These are phyloP conservation scores for Drosophila varians DNA, from an alignment of 1,140 invertebrate species.

Conservation along the genomic window DNA sequence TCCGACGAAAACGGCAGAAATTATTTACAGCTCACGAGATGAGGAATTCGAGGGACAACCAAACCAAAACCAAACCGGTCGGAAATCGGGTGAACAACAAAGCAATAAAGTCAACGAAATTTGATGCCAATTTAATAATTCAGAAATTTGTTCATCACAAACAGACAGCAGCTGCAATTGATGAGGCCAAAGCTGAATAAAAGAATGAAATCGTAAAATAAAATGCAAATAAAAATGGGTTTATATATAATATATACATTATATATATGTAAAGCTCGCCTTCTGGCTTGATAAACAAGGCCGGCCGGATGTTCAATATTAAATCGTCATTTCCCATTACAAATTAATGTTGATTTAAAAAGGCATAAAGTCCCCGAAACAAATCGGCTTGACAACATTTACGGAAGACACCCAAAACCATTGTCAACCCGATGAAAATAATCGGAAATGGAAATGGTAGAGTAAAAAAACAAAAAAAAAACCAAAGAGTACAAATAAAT, in stretches of 20 bases:
- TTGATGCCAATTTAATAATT: conserved; percentile 69
- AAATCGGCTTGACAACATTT: conserved; percentile 53
- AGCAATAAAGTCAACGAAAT: conserved; percentile 49
- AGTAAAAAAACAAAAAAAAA: conserved; percentile 9
- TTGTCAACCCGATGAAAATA: conserved; percentile 55
- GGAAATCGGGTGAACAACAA: conserved; percentile 30
- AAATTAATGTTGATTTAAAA: conserved; percentile 74
- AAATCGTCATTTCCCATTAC: conserved; percentile 55
- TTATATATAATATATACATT: conserved; percentile 21
- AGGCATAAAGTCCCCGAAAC: conserved; percentile 38
- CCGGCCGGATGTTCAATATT: conserved; percentile 59
- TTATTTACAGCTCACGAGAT: conserved; percentile 34
- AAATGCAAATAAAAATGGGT: conserved; percentile 39
- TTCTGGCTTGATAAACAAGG: conserved; percentile 28
- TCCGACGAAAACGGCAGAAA: conserved; percentile 34
- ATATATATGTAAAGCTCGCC: conserved; percentile 1
- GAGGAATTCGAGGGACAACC: not conserved
- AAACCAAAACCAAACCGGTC: not conserved
- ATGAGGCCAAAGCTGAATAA: conserved; percentile 41
- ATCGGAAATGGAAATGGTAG: conserved; percentile 12
- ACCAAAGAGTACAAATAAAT: conserved; percentile 23
- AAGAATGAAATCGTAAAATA: conserved; percentile 38
- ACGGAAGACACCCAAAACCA: conserved; percentile 17
- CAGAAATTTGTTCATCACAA: conserved; percentile 59
- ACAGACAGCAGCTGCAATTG: conserved; percentile 68